Evolutionary conservation across 1,140 invertebrate genomes (phyloP), one percentile per base, ranked within the genome.

Genomic region (Drosophila nasuta): DNA sequence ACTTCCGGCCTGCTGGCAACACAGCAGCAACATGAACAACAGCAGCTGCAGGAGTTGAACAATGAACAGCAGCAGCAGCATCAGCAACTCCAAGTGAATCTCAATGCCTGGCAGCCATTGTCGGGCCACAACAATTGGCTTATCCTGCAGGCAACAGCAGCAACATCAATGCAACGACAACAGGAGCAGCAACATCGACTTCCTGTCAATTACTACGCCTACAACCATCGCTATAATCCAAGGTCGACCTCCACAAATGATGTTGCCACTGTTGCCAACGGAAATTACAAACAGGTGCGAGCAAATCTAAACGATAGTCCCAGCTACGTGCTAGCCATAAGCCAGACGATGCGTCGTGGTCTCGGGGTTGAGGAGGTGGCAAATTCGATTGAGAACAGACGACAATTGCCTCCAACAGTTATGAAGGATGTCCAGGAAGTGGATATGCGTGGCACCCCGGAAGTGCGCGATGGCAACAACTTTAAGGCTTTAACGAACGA

Each of bases 151-250:
- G 80, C 87, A 33, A 85, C 89, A n/a, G 68, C 89, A 33, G 66
- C 81, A 52, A 91, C 81, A n/a, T 70, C 58, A 57, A 38, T 86
- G 79, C 82, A 72, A 25, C 75, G 35, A 0, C 69, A 68, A 33
- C 52, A 74, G 25, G 11, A 62, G 13, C 41, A 69, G 25, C 51
- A 48, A 7, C 65, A 72, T 65, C 70, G 66, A 79, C 83, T 76
- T 91, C 88, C 82, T 79, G 70, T 74, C 74, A 82, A 85, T 85
- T 91, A 91, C 72, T 91, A 88, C 64, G 80, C 88, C 70, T 88
- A 91, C 83, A 91, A 91, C 75, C 89, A 88, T 48, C 83, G 88
- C 13, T 88, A 85, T 73, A 83, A 91, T 62, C 41, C 71, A 17
- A 77, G 72, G 52, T n/a, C 58, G 30, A 28, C 59, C 17, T 25